Evolutionary conservation across 2,888 invertebrate species (phyloP), one percentile per base, ranked within the genome.

Genomic region (Agrotis puta): DNA sequence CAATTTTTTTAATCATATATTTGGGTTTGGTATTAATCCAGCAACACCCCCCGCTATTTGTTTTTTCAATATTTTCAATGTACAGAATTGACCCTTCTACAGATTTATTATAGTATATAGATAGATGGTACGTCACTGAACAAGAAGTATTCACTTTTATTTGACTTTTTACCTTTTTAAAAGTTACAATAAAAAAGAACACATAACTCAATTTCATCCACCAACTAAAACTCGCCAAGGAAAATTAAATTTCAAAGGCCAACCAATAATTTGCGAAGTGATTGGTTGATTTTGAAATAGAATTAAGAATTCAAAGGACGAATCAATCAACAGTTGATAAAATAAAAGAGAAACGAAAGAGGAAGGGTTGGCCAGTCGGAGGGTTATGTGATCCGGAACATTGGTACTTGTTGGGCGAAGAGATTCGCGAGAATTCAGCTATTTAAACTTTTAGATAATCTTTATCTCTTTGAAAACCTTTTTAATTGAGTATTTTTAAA

Each of bases 271-370:
- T 47, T 45, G 20, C 9, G 70, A 61, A 27, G 58, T 48, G 64
- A 74, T 50, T 61, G 18, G 24, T 51, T 51, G 22, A 47, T 56
- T 77, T 74, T 59, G 16, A 70, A 79, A 79, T 27, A 39, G 24
- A 72, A 78, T 69, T 51, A 62, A 47, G 68, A 81, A 80, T 74
- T 84, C 77, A 81, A 85, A 84, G 70, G 71, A 82, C 78, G 81
- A 88, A 86, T 88, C 89, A 88, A 82, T 85, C 78, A 78, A 70
- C 76, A 70, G 68, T 77, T 84, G 71, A 77, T 90, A 88, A 86
- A 90, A 88, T 88, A 88, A 86, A 86, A 87, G 85, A 84, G 86
- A 87, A 87, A 88, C 86, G 77, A 85, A 84, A 80, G 73, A 57
- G 82, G 82, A 86, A 86, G 83, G 86, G 85, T 79, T 83, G 87